phyloP scores from a whole-genome alignment of 2,888 invertebrate species.

The Gibbula magus region DNA sequence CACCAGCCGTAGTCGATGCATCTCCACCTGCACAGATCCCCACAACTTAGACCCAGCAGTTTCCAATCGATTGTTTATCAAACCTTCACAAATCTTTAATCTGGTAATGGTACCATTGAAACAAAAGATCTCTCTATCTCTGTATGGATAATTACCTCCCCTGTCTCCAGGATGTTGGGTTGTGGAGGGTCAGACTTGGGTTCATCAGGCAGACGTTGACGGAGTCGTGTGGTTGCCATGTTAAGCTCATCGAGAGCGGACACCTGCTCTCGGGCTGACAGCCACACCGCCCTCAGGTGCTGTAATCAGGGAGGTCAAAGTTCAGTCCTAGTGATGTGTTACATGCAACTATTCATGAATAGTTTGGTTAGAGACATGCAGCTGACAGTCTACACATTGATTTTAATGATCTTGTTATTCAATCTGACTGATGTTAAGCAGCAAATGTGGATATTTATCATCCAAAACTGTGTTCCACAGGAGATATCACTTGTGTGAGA shows the following conservation, averaged over 20 bases:
- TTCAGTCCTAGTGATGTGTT: background rate
- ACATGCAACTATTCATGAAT: background rate
- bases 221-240: slow-evolving; percentile 82
- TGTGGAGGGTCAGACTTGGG: slow-evolving; percentile 62
- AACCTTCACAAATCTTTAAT: background rate
- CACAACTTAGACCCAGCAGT: background rate
- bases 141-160: background rate
- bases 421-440: no score
- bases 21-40: background rate
- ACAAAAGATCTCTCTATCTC: background rate
- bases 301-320: slow-evolving; percentile 38
- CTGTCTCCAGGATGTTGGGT: slow-evolving; percentile 47
- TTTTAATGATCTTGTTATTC: no score
- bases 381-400: no score
- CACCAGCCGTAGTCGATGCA: background rate
- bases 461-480: no score
- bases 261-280: slow-evolving; percentile 75
- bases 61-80: background rate
- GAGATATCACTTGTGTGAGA: no score
- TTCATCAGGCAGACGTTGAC: slow-evolving; percentile 76
- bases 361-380: no score
- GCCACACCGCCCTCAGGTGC: slow-evolving; percentile 71
- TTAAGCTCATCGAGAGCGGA: slow-evolving; percentile 83
- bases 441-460: no score
- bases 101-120: background rate